These are phyloP conservation scores for Euleptes europaea DNA, from an alignment of 2,113 vertebrate genomes.

Conservation along the genomic window DNA sequence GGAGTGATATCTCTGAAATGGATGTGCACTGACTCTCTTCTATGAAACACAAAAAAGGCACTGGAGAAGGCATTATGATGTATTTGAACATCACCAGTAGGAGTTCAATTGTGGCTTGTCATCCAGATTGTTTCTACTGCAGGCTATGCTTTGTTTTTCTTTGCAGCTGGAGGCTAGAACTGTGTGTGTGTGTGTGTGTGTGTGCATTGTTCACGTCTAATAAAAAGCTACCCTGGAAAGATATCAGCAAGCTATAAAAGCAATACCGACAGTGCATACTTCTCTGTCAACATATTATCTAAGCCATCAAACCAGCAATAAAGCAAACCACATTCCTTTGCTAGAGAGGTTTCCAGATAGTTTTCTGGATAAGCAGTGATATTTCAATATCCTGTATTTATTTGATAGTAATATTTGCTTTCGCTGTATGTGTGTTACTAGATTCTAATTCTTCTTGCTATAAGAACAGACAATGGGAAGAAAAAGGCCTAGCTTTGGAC, in stretches of 20 bases:
- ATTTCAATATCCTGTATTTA: slow-evolving; percentile 10
- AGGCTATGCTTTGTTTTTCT: slow-evolving; percentile 1
- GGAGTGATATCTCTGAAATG: neutral
- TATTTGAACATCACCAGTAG: neutral
- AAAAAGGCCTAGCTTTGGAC: neutral
- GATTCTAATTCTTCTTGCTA: slow-evolving; percentile 15
- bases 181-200: neutral
- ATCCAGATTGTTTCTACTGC: slow-evolving; percentile 11
- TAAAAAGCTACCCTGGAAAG: slow-evolving; percentile 2
- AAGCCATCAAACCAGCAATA: neutral
- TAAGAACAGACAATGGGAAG: neutral
- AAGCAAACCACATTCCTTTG: neutral
- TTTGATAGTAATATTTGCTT: neutral
- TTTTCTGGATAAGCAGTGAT: neutral
- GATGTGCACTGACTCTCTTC: neutral
- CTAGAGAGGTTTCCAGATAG: neutral
- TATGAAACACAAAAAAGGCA: neutral
- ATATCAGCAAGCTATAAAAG: slow-evolving; percentile 12
- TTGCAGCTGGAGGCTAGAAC: neutral
- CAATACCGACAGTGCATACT: slow-evolving; percentile 2
- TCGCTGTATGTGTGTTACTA: neutral
- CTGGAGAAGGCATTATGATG: neutral
- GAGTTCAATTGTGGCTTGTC: slow-evolving; percentile 1
- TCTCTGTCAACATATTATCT: slow-evolving; percentile 11
- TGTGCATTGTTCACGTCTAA: neutral